Conservation (phyloP, 1,140 invertebrate genomes). For the Rhyzopertha dominica region DNA sequence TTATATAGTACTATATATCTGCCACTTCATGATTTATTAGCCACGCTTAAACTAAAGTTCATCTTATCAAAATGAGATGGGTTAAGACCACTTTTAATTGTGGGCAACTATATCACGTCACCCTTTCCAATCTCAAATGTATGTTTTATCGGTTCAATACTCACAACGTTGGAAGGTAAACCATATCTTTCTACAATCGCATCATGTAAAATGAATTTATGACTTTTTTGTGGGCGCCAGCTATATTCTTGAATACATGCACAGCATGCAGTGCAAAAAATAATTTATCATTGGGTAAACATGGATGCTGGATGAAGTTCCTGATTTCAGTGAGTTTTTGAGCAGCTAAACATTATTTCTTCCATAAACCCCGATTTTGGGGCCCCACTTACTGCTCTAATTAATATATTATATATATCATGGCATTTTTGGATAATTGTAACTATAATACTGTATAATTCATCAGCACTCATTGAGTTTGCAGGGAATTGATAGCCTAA, state of each 20-base stretch:
- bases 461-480: constrained; percentile 8
- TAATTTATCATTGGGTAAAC: constrained; percentile 11
- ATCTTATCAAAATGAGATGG: constrained; percentile 14
- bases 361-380: constrained; percentile 14
- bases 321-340: constrained; percentile 3
- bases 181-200: constrained; percentile 6
- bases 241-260: constrained; percentile 7
- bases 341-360: not conserved
- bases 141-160: constrained; percentile 5
- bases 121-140: constrained; percentile 3
- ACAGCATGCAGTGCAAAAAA: constrained; percentile 4
- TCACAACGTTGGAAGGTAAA: constrained; percentile 4
- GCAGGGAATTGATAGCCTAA: constrained; percentile 3
- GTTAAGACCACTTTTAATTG: constrained; percentile 8
- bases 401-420: not conserved
- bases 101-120: constrained; percentile 2
- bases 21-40: constrained; percentile 14
- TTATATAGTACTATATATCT: constrained; percentile 3
- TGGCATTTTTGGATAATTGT: not conserved
- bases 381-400: constrained; percentile 3
- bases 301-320: constrained; percentile 9
- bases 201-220: constrained; percentile 5
- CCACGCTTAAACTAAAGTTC: constrained; percentile 5
- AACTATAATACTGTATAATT: not conserved
- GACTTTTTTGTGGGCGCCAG: constrained; percentile 4